These are phyloP conservation scores for Drosophila sp. DNA, from an alignment of 1,140 invertebrate genomes.

Conservation along the genomic window DNA sequence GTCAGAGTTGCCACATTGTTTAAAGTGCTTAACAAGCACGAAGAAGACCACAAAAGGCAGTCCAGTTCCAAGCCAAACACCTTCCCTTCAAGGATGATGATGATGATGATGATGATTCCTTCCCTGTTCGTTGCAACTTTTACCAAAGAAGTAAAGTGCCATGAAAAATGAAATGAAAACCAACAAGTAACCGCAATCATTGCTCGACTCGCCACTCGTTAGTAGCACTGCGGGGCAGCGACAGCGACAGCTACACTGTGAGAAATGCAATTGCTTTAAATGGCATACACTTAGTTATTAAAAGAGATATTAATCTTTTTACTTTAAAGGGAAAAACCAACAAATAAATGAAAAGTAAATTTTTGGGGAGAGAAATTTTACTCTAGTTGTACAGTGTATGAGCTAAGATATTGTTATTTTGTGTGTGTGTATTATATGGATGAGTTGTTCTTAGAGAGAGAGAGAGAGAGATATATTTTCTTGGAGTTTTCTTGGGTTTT, in stretches of 20 bases:
- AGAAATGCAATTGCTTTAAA: background rate
- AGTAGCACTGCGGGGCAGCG: conserved; percentile 31
- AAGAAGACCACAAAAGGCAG: conserved; percentile 17
- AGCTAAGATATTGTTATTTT: too few relatives aligned
- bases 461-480: background rate
- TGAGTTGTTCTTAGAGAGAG: too few relatives aligned
- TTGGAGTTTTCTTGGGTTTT: background rate
- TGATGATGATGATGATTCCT: background rate
- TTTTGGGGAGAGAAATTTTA: too few relatives aligned
- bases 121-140: background rate
- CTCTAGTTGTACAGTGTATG: too few relatives aligned
- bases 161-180: conserved; percentile 79
- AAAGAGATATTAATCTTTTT: too few relatives aligned
- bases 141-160: conserved; percentile 55
- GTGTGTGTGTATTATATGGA: too few relatives aligned
- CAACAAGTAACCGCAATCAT: conserved; percentile 77
- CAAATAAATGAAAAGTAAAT: too few relatives aligned
- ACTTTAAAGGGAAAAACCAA: too few relatives aligned
- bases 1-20: conserved; percentile 63
- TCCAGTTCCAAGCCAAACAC: conserved; percentile 29
- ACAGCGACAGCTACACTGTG: background rate
- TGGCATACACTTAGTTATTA: too few relatives aligned
- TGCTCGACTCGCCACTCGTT: conserved; percentile 76
- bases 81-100: conserved; percentile 12
- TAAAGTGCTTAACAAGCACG: conserved; percentile 76